Evolutionary conservation across 2,888 invertebrate species (phyloP).

Genomic region (Xylota segnis): DNA sequence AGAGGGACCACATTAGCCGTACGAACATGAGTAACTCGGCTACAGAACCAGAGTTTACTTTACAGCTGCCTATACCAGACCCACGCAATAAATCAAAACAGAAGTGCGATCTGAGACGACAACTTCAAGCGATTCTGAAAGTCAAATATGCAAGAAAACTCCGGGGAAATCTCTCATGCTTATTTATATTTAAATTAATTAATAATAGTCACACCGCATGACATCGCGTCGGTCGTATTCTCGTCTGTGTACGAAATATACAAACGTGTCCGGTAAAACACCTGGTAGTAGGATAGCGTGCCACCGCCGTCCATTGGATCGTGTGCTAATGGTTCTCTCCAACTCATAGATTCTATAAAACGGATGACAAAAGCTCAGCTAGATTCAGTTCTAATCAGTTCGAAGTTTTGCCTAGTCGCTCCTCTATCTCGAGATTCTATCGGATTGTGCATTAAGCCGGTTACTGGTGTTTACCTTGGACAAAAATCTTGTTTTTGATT

Average conservation of each 20-base stretch:
- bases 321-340: conserved; percentile 36
- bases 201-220: conserved; percentile 37
- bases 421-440: conserved; percentile 21
- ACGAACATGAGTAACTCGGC: too few relatives aligned
- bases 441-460: too few relatives aligned
- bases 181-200: conserved; percentile 56
- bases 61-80: neutral
- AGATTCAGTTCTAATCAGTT: conserved; percentile 64
- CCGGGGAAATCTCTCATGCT: conserved; percentile 23
- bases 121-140: conserved; percentile 25
- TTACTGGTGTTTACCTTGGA: too few relatives aligned
- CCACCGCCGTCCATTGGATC: conserved; percentile 2
- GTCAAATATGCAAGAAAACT: conserved; percentile 11
- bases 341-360: conserved; percentile 62
- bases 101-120: neutral
- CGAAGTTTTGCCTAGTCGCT: conserved; percentile 55
- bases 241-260: neutral
- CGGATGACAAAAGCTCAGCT: conserved; percentile 59
- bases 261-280: conserved; percentile 4
- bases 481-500: too few relatives aligned
- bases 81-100: conserved; percentile 36
- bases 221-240: neutral
- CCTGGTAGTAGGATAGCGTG: conserved; percentile 45
- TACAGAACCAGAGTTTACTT: too few relatives aligned
- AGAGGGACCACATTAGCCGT: neutral